Base-by-base conservation (phyloP, 1,140 invertebrate genomes). In the Drosophila nebulosa region DNA sequence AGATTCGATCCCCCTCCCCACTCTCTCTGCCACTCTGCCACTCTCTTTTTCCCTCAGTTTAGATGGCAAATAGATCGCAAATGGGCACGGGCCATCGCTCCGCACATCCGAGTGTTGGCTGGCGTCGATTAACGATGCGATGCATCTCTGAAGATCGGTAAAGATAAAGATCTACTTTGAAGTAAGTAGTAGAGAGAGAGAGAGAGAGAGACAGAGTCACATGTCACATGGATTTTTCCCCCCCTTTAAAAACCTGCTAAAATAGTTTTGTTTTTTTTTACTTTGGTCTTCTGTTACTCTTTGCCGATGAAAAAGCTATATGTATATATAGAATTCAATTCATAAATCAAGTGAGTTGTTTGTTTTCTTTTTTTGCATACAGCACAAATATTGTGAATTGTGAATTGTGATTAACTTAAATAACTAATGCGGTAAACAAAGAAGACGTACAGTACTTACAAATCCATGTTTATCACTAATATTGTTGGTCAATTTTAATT, bases 401-500 rank as follows among this genome's bases (percentile, higher is more conserved):
- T n/a, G n/a, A n/a, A n/a, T n/a, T n/a, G 27, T 64, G 58, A 55
- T 66, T 66, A 36, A 26, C 83, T 86, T 86, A 86, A 64, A 79
- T 88, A 88, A 88, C 79, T 88, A 88, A 88, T 89, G 86, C 86
- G 86, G 86, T 90, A 88, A 90, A 91, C 90, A 92, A 91, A 92
- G 91, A 92, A 91, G 91, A 94, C 93, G 93, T 94, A 94, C 93
- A 94, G 93, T 97, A 99, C 98, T 99, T 97, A 99, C 98, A 96
- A 99, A 99, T 94, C 98, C 98, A 94, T 99, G 98, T 94, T 99
- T 99, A 94, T 99, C 98, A 93, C 97, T 98, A 93, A 99, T 99
- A 94, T 99, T 99, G 94, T 99, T 99, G 90, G 98, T 99, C 80
- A 99, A 94, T 93, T 99, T 99, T 85, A 99, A 95, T 92, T 99